Percentiles rank a stretch among this genome's conserved stretches.
These are phyloP conservation scores for Masnerella sp. DNA, from an alignment of 2,888 invertebrate genomes.

Conservation along the genomic window DNA sequence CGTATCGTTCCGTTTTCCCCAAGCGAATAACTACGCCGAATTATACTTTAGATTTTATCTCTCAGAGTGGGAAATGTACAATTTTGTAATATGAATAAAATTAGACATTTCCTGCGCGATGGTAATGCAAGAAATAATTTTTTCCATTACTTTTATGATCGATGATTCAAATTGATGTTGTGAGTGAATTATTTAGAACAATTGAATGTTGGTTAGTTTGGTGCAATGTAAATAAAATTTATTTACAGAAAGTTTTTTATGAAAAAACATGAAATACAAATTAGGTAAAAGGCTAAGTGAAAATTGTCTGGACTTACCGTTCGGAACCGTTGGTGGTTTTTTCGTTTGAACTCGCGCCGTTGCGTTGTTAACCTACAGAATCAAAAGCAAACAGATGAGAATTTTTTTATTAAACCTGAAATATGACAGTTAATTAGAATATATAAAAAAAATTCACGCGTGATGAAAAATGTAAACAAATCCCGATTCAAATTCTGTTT, in stretches of 20 bases:
- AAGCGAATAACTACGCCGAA: not conserved
- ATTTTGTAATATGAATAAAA: conserved; percentile 11
- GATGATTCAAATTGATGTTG: not conserved
- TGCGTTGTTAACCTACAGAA: conserved; percentile 97
- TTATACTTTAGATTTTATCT: conserved; percentile 11
- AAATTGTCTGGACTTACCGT: conserved; percentile 83
- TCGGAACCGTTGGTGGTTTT: conserved; percentile 94
- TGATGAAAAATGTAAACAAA: too few species aligned
- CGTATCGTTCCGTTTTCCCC: not conserved
- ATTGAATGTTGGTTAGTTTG: conserved; percentile 25
- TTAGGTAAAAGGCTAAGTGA: not conserved
- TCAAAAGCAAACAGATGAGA: conserved; percentile 52
- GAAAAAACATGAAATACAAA: conserved; percentile 17
- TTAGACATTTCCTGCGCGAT: conserved; percentile 18
- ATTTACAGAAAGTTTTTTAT: not conserved
- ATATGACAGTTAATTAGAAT: not conserved
- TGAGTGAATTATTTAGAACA: conserved; percentile 2
- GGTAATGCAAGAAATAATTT: conserved; percentile 1
- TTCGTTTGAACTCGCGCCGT: conserved; percentile 99
- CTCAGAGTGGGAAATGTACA: conserved; percentile 14
- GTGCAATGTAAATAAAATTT: conserved; percentile 3
- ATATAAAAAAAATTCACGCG: conserved; percentile 12
- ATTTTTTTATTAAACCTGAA: conserved; percentile 7
- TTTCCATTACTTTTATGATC: conserved; percentile 46
- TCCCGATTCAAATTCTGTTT: too few species aligned